Evolutionary conservation across 2,113 vertebrate species (phyloP), one percentile per base, ranked within the genome.

Genomic region (Pomatostomus ruficeps): DNA sequence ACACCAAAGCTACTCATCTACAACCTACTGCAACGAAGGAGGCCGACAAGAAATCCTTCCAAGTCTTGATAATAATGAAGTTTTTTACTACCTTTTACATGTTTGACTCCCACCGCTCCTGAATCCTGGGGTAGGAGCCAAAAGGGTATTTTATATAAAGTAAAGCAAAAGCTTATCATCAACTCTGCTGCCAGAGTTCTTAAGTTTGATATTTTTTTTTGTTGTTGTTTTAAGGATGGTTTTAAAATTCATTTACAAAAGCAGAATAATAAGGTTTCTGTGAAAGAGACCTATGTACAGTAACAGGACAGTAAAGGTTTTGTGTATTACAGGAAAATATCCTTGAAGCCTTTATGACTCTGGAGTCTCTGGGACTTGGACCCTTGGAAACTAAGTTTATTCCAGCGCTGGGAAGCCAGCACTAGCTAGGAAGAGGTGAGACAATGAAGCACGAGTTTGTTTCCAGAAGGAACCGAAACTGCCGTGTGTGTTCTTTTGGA

Each of bases 361-460:
- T 95, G 96, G 80, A 95, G 92, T 97, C 96, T 97, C 97, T 97
- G 97, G 98, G 97, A 98, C 95, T 97, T 97, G 97, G 97, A 98
- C 97, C 97, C 97, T 97, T 97, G 96, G 95, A 97, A 96, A 89
- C 87, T 90, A 91, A 92, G 89, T 91, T 86, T 57, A 96, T 94
- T 95, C 97, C 75, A 80, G 77, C 40, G 85, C 95, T 86, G 97
- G 94, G 94, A 95, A 95, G 45, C 95, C 96, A 89, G 88, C 94
- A 89, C 96, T 97, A 73, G 40, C 68, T 95, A 81, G 78, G 20
- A 88, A 48, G 28, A 93, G 76, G 62, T 88, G 85, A 92, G 95
- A 97, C 94, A 89, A 94, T 55, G 93, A 95, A 96, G 88, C 73
- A 74, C 65, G 51, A 73, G 94, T 95, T 91, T 95, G 94, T 97